Conservation (phyloP, 2,113 vertebrate genomes). For the Oreochromis niloticus region DNA sequence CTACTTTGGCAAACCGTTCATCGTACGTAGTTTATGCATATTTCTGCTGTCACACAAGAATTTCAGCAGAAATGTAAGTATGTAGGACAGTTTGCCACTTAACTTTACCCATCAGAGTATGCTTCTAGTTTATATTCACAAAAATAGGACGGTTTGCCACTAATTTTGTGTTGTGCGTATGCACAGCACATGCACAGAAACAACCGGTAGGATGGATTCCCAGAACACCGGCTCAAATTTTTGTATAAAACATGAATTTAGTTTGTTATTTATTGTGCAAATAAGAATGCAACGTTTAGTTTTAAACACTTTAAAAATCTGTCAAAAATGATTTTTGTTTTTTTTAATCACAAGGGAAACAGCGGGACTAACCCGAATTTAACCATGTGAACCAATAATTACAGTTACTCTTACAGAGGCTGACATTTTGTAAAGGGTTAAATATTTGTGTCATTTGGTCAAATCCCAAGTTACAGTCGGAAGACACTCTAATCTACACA, state of each 20-base stretch:
- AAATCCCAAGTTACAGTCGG: background rate
- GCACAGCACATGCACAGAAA: background rate
- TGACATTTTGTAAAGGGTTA: background rate
- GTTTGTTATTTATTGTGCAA: background rate
- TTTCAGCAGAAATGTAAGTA: background rate
- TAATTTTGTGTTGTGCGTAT: background rate
- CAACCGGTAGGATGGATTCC: background rate
- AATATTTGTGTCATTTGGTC: background rate
- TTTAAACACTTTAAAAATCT: background rate
- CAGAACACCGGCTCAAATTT: background rate
- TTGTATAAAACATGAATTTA: background rate
- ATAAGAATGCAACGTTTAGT: background rate
- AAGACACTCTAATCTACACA: background rate
- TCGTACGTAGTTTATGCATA: background rate
- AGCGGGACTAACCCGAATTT: background rate
- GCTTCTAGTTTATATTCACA: background rate
- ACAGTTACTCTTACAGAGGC: background rate
- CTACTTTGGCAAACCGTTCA: fast-evolving
- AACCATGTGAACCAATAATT: background rate
- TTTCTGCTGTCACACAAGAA: background rate
- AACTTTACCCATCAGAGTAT: background rate
- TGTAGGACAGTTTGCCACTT: background rate
- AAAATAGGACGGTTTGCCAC: background rate
- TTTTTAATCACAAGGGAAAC: background rate
- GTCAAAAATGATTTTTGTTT: no score